Base-by-base conservation (phyloP, 2,797 vertebrate genomes). In the Cottoperca gobio region DNA sequence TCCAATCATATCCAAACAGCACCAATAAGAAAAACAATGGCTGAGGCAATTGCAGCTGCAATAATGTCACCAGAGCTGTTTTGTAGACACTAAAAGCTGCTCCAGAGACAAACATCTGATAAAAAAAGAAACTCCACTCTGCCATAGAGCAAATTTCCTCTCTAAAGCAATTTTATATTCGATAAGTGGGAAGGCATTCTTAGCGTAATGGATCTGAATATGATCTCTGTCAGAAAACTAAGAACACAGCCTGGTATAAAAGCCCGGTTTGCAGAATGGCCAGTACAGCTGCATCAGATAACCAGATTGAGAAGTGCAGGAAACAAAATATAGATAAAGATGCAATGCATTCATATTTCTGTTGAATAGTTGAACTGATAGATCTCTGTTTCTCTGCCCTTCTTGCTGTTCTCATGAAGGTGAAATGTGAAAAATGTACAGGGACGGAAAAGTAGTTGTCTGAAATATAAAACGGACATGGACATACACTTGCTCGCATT, bases 131-230 rank as follows among this genome's bases (percentile, higher is more conserved):
- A 91, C 87, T 92, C 89, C 86, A 89, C 90, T 89, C 86, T 46
- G 55, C 90, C 86, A 85, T 82, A 72, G 88, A 94, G 88, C 88
- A 93, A 91, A 94, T 94, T 94, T 95, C 92, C 94, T 93, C 93
- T 94, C 92, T 90, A 92, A 94, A 94, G 90, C 91, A 91, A 92
- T 93, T 95, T 94, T 93, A 91, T 89, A 92, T 93, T 91, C 86
- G 91, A 94, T 95, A 95, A 95, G 92, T 93, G 92, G 94, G 90
- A 92, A 88, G 90, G 90, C 91, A 92, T 94, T 95, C 89, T 94
- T 91, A 85, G 89, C 28, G 86, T 94, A 95, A 95, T 95, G 91
- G 93, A 92, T 93, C 85, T 84, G 92, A 95, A 94, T 94, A 93
- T 93, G 93, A 94, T 94, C 93, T 93, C 82, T 90, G 91, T 94